A percentile compares a stretch with the other conserved stretches of the same genome.
phyloP scores from a whole-genome alignment of 2,888 invertebrate species.

The Drosophila antonietae region DNA sequence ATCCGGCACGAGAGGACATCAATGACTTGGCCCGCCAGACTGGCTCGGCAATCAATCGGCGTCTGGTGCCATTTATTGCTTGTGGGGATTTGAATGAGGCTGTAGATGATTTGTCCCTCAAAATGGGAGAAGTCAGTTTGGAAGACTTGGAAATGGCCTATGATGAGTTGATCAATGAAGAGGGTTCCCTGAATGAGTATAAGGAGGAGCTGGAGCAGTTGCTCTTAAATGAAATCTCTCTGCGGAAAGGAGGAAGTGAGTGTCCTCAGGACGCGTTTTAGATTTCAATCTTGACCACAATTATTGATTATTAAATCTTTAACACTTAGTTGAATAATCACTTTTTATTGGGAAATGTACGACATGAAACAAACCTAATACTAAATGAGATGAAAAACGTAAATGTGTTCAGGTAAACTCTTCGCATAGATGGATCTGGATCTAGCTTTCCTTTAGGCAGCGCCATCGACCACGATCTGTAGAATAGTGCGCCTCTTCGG shows the following conservation, averaged over 20 bases:
- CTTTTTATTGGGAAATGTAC: slow-evolving; percentile 48
- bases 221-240: slow-evolving; percentile 24
- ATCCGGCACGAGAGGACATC: slow-evolving; percentile 92
- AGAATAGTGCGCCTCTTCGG: slow-evolving; percentile 92
- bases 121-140: neutral
- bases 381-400: slow-evolving; percentile 51
- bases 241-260: neutral
- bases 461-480: slow-evolving; percentile 89
- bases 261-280: too few species aligned
- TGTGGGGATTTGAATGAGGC: slow-evolving; percentile 92
- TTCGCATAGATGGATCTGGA: neutral
- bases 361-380: slow-evolving; percentile 31
- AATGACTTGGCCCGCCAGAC: slow-evolving; percentile 91
- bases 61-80: slow-evolving; percentile 96
- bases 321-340: slow-evolving; percentile 6
- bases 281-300: too few species aligned
- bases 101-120: slow-evolving; percentile 87
- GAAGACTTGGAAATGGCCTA: slow-evolving; percentile 39
- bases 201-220: slow-evolving; percentile 18
- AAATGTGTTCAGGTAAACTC: slow-evolving; percentile 4
- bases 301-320: neutral
- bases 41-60: slow-evolving; percentile 89
- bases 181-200: slow-evolving; percentile 28
- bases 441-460: slow-evolving; percentile 54
- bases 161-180: slow-evolving; percentile 48